phyloP scores from a whole-genome alignment of 1,140 invertebrate genomes.

The Bacillus rossius region DNA sequence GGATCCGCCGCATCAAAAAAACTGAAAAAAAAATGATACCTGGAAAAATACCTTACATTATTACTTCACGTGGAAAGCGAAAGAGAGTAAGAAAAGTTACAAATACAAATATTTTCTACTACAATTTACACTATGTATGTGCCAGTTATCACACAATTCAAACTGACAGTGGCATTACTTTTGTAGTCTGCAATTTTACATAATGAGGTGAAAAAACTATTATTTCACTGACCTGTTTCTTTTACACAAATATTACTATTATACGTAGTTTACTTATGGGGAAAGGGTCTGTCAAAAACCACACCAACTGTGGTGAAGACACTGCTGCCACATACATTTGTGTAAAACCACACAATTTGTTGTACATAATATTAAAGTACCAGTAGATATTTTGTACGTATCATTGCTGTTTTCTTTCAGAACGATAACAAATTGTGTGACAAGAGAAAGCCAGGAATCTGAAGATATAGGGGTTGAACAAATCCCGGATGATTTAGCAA shows the following conservation, averaged over 20 bases:
- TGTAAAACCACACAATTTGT: background rate
- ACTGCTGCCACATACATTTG: background rate
- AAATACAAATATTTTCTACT: background rate
- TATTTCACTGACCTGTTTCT: background rate
- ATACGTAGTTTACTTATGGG: background rate
- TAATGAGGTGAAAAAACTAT: background rate
- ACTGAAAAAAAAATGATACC: background rate
- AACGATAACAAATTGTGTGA: background rate
- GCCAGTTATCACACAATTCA: background rate
- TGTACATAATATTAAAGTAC: background rate
- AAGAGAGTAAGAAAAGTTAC: conserved; percentile 2
- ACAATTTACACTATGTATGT: background rate
- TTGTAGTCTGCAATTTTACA: background rate
- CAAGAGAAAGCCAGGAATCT: background rate
- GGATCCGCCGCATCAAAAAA: background rate
- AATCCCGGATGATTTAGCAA: background rate
- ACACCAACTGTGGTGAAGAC: background rate
- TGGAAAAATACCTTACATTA: background rate
- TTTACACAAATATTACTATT: background rate
- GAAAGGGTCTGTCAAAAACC: background rate
- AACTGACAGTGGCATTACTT: background rate
- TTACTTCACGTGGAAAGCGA: background rate
- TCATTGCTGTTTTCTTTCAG: background rate
- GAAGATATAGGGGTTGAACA: background rate
- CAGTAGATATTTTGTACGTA: background rate